Conservation (phyloP, 2,113 vertebrate genomes). For the Vulpes vulpes region DNA sequence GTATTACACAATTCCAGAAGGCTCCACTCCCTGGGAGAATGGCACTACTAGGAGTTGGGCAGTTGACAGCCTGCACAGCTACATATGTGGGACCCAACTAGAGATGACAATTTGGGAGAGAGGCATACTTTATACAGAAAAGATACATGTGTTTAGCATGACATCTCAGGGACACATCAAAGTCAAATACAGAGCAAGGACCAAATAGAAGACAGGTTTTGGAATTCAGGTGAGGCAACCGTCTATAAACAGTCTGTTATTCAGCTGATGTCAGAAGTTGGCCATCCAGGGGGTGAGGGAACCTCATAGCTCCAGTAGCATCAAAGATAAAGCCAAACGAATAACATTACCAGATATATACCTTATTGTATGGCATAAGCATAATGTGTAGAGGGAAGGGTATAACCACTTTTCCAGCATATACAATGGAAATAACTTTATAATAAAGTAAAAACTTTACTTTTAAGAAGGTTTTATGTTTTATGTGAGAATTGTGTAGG, state of each 20-base stretch:
- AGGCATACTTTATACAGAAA: neutral
- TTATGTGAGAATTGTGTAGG: neutral
- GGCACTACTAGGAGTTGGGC: neutral
- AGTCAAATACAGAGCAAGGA: neutral
- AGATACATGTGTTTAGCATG: neutral
- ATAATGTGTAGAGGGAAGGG: neutral
- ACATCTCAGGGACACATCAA: neutral
- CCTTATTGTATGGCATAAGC: neutral
- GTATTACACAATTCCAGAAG: too few species aligned
- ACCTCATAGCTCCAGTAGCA: neutral
- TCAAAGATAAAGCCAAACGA: neutral
- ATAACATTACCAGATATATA: neutral
- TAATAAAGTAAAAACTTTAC: neutral
- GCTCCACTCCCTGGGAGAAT: neutral
- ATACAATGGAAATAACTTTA: neutral
- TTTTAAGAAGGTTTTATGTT: neutral
- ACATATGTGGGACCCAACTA: neutral
- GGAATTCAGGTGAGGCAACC: neutral
- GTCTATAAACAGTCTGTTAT: neutral
- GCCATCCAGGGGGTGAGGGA: neutral
- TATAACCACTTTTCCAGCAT: neutral
- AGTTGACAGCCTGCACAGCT: neutral
- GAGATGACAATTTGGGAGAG: neutral
- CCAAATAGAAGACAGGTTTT: neutral
- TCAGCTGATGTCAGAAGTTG: neutral